Conservation (phyloP, 2,888 invertebrate species). For the Eupithecia insigniata region DNA sequence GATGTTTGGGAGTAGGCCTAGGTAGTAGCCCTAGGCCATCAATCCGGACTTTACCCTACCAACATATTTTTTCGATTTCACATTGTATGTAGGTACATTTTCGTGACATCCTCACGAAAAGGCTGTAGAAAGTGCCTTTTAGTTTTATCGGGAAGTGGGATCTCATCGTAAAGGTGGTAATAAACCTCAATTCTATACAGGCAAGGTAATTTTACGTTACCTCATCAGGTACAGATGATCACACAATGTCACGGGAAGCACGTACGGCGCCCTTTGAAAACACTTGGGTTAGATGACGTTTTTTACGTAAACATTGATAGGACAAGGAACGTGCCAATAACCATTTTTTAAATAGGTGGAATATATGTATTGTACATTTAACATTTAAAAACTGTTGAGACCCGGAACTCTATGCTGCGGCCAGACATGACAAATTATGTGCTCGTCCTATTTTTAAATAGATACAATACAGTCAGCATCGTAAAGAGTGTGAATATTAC, state of each 20-base stretch:
- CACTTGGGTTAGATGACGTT: constrained; percentile 17
- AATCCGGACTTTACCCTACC: background rate
- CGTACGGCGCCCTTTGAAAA: constrained; percentile 53
- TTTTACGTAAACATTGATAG: background rate
- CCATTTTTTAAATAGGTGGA: background rate
- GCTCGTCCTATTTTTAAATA: background rate
- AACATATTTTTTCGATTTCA: background rate
- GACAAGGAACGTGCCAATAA: background rate
- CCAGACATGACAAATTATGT: background rate
- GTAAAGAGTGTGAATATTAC: background rate
- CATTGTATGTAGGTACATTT: too few relatives aligned
- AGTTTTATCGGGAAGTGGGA: constrained; percentile 16
- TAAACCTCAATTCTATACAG: constrained; percentile 20
- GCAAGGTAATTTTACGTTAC: constrained; percentile 29
- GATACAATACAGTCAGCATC: background rate
- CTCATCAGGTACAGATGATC: constrained; percentile 18
- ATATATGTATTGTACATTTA: too few relatives aligned
- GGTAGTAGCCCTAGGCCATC: too few relatives aligned
- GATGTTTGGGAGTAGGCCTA: background rate
- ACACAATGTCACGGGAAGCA: constrained; percentile 43
- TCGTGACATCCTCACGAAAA: background rate
- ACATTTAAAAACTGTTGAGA: background rate
- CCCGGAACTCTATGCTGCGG: background rate
- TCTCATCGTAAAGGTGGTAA: constrained; percentile 18
- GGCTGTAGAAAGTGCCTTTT: constrained; percentile 9